These are phyloP conservation scores for Ostrea edulis DNA, from an alignment of 1,140 invertebrate species.

Conservation along the genomic window DNA sequence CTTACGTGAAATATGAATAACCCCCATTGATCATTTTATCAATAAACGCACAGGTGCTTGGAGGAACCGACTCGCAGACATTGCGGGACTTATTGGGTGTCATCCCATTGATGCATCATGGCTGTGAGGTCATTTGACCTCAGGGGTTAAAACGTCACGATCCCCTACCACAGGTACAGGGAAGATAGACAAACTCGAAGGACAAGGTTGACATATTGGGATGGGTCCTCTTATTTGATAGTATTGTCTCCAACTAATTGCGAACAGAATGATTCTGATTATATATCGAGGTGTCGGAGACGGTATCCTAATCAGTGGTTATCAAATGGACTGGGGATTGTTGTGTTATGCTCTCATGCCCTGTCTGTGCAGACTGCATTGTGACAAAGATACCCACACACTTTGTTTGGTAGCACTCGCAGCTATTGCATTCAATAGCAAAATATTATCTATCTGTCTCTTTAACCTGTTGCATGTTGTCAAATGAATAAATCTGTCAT, in stretches of 20 bases:
- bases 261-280: constrained; percentile 21
- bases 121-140: neutral
- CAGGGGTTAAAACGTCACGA: constrained; percentile 4
- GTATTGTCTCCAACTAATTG: constrained; percentile 21
- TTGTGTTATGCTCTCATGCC: constrained; percentile 14
- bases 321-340: neutral
- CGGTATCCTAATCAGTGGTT: neutral
- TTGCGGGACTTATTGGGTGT: constrained; percentile 12
- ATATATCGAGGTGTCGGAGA: constrained; percentile 9
- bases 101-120: constrained; percentile 3
- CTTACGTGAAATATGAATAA: constrained; percentile 24
- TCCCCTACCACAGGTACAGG: constrained; percentile 12
- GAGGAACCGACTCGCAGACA: constrained; percentile 30
- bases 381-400: neutral
- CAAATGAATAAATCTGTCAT: constrained; percentile 36
- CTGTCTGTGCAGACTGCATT: neutral
- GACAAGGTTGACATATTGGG: neutral
- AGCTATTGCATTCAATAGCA: constrained; percentile 14
- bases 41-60: constrained; percentile 16
- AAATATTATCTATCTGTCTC: constrained; percentile 2
- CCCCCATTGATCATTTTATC: constrained; percentile 20
- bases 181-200: neutral
- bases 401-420: neutral
- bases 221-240: neutral
- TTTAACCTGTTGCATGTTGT: constrained; percentile 34